A percentile compares a stretch with the other conserved stretches of the same genome.
These are phyloP conservation scores for Benthosema pterotum DNA, from an alignment of 2,797 vertebrate species.

Conservation along the genomic window DNA sequence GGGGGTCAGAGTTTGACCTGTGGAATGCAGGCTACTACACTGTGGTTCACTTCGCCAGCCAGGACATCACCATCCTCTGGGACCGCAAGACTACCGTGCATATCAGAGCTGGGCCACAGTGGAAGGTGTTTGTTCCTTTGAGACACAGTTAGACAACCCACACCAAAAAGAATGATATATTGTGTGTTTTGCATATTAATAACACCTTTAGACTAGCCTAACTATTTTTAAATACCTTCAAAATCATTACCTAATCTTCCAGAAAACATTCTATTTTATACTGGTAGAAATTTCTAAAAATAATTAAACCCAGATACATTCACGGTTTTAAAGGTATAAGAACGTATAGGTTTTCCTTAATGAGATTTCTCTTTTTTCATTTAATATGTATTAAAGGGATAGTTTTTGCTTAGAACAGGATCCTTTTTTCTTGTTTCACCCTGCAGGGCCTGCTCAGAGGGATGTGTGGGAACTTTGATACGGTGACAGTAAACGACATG, in stretches of 20 bases:
- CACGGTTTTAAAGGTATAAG: no score
- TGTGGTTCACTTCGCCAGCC: constrained; percentile 89
- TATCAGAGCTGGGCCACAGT: constrained; percentile 92
- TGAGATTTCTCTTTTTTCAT: no score
- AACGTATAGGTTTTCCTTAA: no score
- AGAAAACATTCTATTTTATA: no score
- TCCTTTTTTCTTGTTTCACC: background rate
- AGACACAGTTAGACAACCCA: constrained; percentile 6
- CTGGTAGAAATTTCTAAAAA: no score
- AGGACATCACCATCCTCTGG: constrained; percentile 95
- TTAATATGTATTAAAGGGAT: no score
- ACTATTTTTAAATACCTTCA: no score
- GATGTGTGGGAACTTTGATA: constrained; percentile 98
- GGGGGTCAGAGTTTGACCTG: constrained; percentile 87
- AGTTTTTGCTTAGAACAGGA: no score
- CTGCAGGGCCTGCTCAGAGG: constrained; percentile 83
- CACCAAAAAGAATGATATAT: background rate
- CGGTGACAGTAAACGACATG: constrained; percentile 96
- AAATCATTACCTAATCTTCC: no score
- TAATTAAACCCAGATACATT: no score
- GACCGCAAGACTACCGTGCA: constrained; percentile 96
- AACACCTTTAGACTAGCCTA: no score
- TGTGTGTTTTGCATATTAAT: no score
- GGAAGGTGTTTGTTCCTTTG: constrained; percentile 86
- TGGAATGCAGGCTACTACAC: constrained; percentile 95